A percentile compares a stretch with the other conserved stretches of the same genome.
Conservation (phyloP, 2,888 invertebrate species). For the Leptopilina drosophilae region DNA sequence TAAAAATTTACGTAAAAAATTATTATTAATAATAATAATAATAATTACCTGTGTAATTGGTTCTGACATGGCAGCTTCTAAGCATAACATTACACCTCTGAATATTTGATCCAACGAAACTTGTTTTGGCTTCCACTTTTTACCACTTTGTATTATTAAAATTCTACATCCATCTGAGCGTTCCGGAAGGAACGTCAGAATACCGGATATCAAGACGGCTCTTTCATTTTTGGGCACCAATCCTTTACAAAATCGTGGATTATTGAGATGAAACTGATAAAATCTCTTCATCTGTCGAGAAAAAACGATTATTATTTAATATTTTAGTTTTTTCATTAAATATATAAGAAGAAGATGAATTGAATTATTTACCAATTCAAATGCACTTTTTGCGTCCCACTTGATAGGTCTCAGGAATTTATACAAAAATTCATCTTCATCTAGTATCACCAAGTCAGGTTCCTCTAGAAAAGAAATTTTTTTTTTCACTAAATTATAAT, state of each 20-base stretch:
- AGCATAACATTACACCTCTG: slow-evolving; percentile 83
- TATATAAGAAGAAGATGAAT: not conserved
- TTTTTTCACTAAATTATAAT: not conserved
- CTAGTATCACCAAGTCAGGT: slow-evolving; percentile 80
- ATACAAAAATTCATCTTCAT: slow-evolving; percentile 85
- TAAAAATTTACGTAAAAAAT: not conserved
- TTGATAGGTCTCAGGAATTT: slow-evolving; percentile 92
- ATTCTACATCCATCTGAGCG: slow-evolving; percentile 84
- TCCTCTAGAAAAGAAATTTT: slow-evolving; percentile 79
- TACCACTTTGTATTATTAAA: slow-evolving; percentile 84
- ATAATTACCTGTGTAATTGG: slow-evolving; percentile 82
- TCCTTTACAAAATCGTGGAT: slow-evolving; percentile 81
- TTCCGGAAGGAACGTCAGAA: slow-evolving; percentile 84
- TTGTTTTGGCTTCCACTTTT: slow-evolving; percentile 87
- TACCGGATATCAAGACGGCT: slow-evolving; percentile 82
- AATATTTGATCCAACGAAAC: slow-evolving; percentile 84
- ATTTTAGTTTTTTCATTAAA: not conserved
- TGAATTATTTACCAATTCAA: slow-evolving; percentile 81
- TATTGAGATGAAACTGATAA: slow-evolving; percentile 83
- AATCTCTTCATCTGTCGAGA: slow-evolving; percentile 83
- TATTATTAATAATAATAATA: not conserved
- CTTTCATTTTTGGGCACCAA: slow-evolving; percentile 82
- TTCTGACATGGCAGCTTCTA: slow-evolving; percentile 88
- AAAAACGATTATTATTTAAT: not conserved
- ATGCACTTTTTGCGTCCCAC: slow-evolving; percentile 90